These are phyloP conservation scores for Polydrusus pterygomalis DNA, from an alignment of 2,888 invertebrate genomes.

Conservation along the genomic window DNA sequence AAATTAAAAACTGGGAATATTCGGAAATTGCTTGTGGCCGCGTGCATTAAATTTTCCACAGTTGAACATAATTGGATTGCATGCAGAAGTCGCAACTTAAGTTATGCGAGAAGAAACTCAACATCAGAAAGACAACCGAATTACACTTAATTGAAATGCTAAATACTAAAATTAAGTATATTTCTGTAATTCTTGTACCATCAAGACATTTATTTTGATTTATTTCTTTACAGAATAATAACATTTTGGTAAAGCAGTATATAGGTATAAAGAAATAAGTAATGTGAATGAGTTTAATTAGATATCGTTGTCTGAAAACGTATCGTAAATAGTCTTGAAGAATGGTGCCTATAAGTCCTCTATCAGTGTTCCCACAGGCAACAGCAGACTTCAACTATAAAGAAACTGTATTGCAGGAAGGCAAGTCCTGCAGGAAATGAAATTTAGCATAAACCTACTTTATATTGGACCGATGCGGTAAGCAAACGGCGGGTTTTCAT, in stretches of 20 bases:
- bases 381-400: slow-evolving; percentile 32
- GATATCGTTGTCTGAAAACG: too few species aligned
- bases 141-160: too few species aligned
- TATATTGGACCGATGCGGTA: slow-evolving; percentile 30
- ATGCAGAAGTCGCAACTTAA: not conserved
- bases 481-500: slow-evolving; percentile 7
- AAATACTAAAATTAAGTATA: too few species aligned
- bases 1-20: slow-evolving; percentile 12
- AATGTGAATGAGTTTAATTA: too few species aligned
- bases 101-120: not conserved
- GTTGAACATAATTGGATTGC: not conserved
- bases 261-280: too few species aligned
- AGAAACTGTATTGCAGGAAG: slow-evolving; percentile 28
- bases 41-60: not conserved
- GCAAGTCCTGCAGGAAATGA: slow-evolving; percentile 37
- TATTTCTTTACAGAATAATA: too few species aligned
- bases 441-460: slow-evolving; percentile 39
- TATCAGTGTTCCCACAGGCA: slow-evolving; percentile 33
- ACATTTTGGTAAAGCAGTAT: not conserved
- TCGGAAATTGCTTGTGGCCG: not conserved
- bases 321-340: not conserved
- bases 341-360: not conserved
- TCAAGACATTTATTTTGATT: too few species aligned
- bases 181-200: too few species aligned
- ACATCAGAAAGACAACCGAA: not conserved